Conservation (phyloP, 2,113 vertebrate genomes). For the Camelus bactrianus region DNA sequence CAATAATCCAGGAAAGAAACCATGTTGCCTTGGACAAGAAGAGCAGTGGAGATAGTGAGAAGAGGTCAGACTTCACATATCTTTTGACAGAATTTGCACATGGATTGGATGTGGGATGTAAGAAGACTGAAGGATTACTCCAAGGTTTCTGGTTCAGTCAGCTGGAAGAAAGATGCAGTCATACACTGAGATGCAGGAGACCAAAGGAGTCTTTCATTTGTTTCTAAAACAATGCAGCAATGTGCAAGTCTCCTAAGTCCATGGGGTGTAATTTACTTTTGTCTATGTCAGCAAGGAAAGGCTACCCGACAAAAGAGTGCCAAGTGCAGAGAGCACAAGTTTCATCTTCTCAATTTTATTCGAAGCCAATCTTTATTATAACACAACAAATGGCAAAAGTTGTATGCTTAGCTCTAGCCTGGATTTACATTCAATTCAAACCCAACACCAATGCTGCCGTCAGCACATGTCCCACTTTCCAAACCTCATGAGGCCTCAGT, state of each 20-base stretch:
- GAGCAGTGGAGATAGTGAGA: background rate
- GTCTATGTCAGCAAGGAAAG: background rate
- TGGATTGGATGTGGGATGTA: background rate
- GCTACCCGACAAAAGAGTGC: background rate
- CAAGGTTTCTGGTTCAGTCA: background rate
- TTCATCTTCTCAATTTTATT: background rate
- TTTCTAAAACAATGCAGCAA: background rate
- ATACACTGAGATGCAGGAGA: background rate
- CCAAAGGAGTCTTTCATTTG: background rate
- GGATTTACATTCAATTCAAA: background rate
- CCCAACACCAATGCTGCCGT: background rate
- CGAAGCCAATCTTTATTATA: background rate
- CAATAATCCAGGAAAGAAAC: background rate
- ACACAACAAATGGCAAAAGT: slow-evolving; percentile 6
- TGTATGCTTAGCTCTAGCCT: background rate
- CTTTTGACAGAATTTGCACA: background rate
- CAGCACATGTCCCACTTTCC: background rate
- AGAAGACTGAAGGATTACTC: background rate
- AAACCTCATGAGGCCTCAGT: background rate
- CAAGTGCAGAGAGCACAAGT: background rate
- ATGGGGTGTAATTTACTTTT: background rate
- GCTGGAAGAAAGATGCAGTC: background rate
- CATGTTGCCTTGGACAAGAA: background rate
- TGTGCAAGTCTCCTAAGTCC: background rate
- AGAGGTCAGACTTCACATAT: background rate